A percentile compares a stretch with the other conserved stretches of the same genome.
Evolutionary conservation across 1,140 invertebrate genomes (phyloP).

Genomic region (Venustaconcha ellipsiformis): DNA sequence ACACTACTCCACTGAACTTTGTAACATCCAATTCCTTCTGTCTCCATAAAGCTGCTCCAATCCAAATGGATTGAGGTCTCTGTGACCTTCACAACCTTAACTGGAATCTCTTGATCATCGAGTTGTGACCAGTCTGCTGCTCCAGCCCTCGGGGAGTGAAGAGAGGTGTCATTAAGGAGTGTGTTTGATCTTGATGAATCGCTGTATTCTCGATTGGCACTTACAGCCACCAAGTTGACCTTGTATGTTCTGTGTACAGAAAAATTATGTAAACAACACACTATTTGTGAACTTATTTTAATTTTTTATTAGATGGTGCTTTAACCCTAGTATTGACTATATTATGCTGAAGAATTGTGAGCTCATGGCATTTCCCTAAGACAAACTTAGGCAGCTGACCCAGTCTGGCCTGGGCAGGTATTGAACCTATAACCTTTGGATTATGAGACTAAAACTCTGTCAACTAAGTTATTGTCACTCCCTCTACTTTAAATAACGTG

Average conservation of each 20-base stretch:
- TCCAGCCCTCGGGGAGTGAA: constrained; percentile 35
- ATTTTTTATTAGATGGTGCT: too few species aligned
- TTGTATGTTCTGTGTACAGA: constrained; percentile 59
- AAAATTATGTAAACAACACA: too few species aligned
- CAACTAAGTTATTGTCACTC: too few species aligned
- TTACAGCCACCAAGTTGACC: constrained; percentile 64
- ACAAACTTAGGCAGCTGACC: too few species aligned
- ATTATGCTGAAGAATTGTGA: too few species aligned
- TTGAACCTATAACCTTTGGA: too few species aligned
- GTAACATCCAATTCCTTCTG: constrained; percentile 58
- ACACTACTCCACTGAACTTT: constrained; percentile 68
- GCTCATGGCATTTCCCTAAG: too few species aligned
- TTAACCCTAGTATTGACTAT: too few species aligned
- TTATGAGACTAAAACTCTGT: too few species aligned
- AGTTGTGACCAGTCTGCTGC: constrained; percentile 35
- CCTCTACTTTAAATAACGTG: too few species aligned
- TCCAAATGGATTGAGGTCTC: constrained; percentile 65
- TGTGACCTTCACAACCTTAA: constrained; percentile 61
- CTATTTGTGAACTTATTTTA: too few species aligned
- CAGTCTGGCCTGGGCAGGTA: too few species aligned
- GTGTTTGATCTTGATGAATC: constrained; percentile 65
- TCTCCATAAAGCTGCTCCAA: constrained; percentile 62
- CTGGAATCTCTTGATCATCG: constrained; percentile 58
- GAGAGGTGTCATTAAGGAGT: constrained; percentile 56
- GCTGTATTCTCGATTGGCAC: constrained; percentile 52